A percentile compares a stretch with the other conserved stretches of the same genome.
Conservation (phyloP, 2,888 invertebrate genomes). For the Cancer borealis region DNA sequence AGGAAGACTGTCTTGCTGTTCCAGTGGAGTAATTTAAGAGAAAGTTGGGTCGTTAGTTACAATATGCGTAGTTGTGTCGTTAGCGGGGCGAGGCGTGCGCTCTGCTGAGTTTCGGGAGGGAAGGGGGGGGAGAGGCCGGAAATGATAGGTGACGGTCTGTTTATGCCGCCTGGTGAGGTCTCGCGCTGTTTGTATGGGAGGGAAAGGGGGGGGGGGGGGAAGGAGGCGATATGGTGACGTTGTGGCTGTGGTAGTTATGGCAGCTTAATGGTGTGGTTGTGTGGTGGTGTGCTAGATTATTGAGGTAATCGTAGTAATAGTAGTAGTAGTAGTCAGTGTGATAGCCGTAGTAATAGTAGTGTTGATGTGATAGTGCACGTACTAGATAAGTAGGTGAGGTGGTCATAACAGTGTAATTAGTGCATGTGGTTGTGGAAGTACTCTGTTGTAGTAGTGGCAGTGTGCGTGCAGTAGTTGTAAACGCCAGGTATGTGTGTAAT, state of each 20-base stretch:
- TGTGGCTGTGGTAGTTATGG: neutral
- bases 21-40: constrained; percentile 59
- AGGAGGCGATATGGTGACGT: neutral
- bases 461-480: neutral
- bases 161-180: constrained; percentile 55
- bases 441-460: neutral
- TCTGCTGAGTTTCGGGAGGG: constrained; percentile 10
- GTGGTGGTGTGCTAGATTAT: constrained; percentile 4
- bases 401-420: neutral
- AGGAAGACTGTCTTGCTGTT: constrained; percentile 48
- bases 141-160: constrained; percentile 60
- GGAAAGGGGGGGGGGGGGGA: neutral
- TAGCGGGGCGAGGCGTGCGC: constrained; percentile 54
- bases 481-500: neutral
- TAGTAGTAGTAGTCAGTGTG: neutral
- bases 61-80: constrained; percentile 63
- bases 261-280: neutral
- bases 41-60: constrained; percentile 61
- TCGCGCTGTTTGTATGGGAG: constrained; percentile 45
- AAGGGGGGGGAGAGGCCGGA: constrained; percentile 37
- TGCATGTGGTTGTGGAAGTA: neutral
- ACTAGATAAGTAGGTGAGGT: neutral
- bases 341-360: neutral
- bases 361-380: neutral
- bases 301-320: neutral